phyloP scores from a whole-genome alignment of 2,113 vertebrate species.

The Condylura cristata region DNA sequence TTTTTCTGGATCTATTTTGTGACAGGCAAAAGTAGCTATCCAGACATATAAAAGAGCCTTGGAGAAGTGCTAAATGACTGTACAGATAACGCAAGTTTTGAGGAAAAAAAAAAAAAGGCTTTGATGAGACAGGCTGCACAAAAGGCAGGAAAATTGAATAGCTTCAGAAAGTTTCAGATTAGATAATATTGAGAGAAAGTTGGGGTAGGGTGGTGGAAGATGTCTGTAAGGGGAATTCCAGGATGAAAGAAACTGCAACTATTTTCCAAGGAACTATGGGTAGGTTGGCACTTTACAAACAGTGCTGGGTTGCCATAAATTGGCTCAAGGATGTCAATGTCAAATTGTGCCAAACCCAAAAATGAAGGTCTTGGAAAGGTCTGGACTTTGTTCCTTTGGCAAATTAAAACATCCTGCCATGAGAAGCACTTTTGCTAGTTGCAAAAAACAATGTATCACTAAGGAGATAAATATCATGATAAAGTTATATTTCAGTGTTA shows the following conservation, averaged over 20 bases:
- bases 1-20: neutral
- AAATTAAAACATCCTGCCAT: slow-evolving; percentile 1
- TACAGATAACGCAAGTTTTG: neutral
- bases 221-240: neutral
- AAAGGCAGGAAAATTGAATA: neutral
- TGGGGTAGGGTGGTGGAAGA: neutral
- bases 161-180: neutral
- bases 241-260: neutral
- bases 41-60: slow-evolving; percentile 31
- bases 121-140: neutral
- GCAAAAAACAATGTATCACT: slow-evolving; percentile 39
- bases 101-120: neutral
- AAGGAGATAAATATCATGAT: neutral
- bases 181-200: neutral
- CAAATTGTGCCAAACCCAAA: neutral
- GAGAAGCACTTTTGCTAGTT: neutral
- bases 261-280: neutral
- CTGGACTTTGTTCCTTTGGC: neutral
- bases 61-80: neutral
- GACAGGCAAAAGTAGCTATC: slow-evolving; percentile 24
- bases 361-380: neutral
- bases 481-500: slow-evolving; percentile 28
- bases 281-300: neutral
- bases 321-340: neutral
- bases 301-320: neutral